Evolutionary conservation across 2,797 vertebrate species (phyloP).

Genomic region (Zenarchopterus dispar): DNA sequence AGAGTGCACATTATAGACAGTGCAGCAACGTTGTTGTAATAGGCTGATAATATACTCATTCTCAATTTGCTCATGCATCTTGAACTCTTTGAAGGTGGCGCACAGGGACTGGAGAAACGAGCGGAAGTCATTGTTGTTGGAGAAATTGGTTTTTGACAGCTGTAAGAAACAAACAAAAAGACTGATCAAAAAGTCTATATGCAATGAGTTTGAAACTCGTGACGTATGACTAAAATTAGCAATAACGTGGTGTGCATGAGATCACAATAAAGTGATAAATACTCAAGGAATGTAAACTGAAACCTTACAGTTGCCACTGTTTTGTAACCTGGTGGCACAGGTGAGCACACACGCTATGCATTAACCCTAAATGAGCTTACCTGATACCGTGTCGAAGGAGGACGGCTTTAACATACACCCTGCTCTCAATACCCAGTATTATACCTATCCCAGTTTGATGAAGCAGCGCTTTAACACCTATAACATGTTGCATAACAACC

Average conservation of each 20-base stretch:
- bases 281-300: not conserved
- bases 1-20: conserved; percentile 94
- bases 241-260: too few relatives aligned
- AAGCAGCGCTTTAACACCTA: not conserved
- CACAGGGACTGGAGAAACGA: conserved; percentile 95
- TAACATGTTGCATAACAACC: conserved; percentile 43
- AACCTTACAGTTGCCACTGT: not conserved
- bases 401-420: not conserved
- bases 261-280: not conserved
- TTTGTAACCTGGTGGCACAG: not conserved
- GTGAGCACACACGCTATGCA: not conserved
- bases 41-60: conserved; percentile 97
- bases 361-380: conserved; percentile 12
- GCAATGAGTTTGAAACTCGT: not conserved
- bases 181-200: not conserved
- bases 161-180: conserved; percentile 55
- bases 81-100: conserved; percentile 98
- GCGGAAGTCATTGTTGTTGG: conserved; percentile 98
- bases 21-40: conserved; percentile 94
- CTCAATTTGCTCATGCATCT: conserved; percentile 99
- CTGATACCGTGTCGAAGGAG: not conserved
- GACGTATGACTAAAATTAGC: too few relatives aligned
- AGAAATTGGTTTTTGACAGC: conserved; percentile 99
- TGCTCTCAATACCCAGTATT: too few relatives aligned
- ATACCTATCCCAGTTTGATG: not conserved